phyloP scores from a whole-genome alignment of 2,797 vertebrate genomes.

The Falco novaeseelandiae region DNA sequence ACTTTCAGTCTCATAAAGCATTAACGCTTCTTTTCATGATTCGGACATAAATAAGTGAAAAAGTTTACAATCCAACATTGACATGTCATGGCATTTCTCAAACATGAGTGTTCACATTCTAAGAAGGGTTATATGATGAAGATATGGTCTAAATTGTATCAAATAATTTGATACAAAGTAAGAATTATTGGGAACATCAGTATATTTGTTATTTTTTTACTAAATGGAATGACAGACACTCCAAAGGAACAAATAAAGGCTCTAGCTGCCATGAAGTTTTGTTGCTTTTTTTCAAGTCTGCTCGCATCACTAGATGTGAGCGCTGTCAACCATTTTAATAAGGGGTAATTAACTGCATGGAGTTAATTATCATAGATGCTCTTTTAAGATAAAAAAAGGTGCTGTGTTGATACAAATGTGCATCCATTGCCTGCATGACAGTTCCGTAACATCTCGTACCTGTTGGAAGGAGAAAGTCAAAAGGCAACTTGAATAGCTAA shows the following conservation, averaged over 20 bases:
- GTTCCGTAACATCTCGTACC: background rate
- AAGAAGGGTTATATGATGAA: background rate
- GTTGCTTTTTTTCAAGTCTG: background rate
- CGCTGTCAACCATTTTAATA: conserved; percentile 16
- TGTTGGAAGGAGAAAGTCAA: conserved; percentile 3
- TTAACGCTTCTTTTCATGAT: background rate
- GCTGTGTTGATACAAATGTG: background rate
- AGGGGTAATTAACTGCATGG: background rate
- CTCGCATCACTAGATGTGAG: background rate
- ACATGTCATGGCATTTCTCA: background rate
- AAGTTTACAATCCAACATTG: background rate
- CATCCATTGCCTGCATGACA: background rate
- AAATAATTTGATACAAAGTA: background rate
- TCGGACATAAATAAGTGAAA: background rate
- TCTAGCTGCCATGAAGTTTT: background rate
- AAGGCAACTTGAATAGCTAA: background rate
- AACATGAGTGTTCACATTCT: background rate
- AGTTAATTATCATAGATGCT: background rate
- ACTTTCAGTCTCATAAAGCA: background rate
- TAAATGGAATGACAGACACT: background rate
- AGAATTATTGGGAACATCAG: background rate
- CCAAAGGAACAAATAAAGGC: background rate
- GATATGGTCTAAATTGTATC: background rate
- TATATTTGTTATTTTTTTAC: background rate
- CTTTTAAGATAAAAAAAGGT: background rate